phyloP scores from a whole-genome alignment of 2,797 vertebrate species.

The Delichon dasypus region DNA sequence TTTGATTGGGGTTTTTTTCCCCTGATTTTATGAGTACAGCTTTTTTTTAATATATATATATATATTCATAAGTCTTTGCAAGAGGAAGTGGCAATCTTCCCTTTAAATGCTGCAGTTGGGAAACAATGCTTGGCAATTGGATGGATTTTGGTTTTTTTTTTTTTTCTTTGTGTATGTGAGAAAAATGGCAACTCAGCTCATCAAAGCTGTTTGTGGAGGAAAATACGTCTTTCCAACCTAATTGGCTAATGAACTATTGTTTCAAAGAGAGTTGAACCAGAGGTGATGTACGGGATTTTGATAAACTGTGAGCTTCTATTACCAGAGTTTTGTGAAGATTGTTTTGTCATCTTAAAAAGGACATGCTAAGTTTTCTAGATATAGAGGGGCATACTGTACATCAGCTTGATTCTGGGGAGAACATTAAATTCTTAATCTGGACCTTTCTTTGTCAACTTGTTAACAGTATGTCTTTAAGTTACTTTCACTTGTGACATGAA shows the following conservation, averaged over 20 bases:
- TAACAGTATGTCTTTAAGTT: not conserved
- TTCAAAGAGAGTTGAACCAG: not conserved
- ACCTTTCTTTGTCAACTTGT: constrained; percentile 37
- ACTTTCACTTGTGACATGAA: constrained; percentile 19
- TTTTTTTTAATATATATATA: not conserved
- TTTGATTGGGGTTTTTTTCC: constrained; percentile 16
- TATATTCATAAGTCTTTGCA: not conserved
- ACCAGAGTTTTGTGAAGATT: not conserved
- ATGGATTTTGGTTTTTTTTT: not conserved
- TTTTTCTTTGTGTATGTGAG: not conserved
- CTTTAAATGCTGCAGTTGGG: not conserved
- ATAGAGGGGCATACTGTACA: not conserved
- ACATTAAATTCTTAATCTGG: constrained; percentile 7
- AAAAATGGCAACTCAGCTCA: not conserved
- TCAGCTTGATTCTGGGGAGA: not conserved
- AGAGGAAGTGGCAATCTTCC: not conserved
- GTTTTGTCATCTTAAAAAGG: constrained; percentile 20
- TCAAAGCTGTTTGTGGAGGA: not conserved
- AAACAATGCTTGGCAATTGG: not conserved
- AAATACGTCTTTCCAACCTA: not conserved
- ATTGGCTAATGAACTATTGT: not conserved
- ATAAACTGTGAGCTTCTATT: not conserved
- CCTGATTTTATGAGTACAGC: not conserved
- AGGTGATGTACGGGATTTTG: not conserved
- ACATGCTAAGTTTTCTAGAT: not conserved